Evolutionary conservation across 2,797 vertebrate genomes (phyloP).

Genomic region (Platalea minor): DNA sequence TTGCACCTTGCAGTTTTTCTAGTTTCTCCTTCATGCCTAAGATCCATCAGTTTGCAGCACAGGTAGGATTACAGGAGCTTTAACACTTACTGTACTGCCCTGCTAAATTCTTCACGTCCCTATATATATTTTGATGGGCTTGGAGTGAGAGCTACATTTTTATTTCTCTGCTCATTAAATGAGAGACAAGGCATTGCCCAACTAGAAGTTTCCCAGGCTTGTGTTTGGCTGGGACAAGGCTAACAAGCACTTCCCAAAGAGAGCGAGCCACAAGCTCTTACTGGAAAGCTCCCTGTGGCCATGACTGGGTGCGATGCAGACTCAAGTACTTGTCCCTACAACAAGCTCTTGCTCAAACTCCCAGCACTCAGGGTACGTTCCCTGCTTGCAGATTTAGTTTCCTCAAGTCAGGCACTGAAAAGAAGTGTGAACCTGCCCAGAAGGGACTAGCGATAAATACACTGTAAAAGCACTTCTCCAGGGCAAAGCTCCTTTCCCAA

Average conservation of each 20-base stretch:
- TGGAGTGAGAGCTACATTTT: neutral
- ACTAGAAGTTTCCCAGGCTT: neutral
- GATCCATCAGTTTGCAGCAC: neutral
- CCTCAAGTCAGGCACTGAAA: neutral
- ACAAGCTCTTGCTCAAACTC: neutral
- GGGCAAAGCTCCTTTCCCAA: neutral
- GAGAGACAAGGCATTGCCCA: neutral
- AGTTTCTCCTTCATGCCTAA: neutral
- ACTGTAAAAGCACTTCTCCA: neutral
- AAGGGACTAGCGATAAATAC: fast-evolving
- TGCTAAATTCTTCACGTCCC: neutral
- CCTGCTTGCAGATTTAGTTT: neutral
- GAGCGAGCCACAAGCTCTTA: neutral
- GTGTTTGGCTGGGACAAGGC: neutral
- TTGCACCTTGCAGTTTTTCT: neutral
- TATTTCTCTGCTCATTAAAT: neutral
- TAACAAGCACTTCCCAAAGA: neutral
- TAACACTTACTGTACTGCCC: neutral
- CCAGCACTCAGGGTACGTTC: neutral
- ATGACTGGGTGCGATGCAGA: fast-evolving
- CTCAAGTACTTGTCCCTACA: neutral
- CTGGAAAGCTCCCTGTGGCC: neutral
- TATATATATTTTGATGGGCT: too few relatives aligned
- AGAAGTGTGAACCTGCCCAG: neutral
- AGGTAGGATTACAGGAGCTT: neutral